Evolutionary conservation across 2,888 invertebrate genomes (phyloP), one percentile per base, ranked within the genome.

Genomic region (Serrognathus titanus): DNA sequence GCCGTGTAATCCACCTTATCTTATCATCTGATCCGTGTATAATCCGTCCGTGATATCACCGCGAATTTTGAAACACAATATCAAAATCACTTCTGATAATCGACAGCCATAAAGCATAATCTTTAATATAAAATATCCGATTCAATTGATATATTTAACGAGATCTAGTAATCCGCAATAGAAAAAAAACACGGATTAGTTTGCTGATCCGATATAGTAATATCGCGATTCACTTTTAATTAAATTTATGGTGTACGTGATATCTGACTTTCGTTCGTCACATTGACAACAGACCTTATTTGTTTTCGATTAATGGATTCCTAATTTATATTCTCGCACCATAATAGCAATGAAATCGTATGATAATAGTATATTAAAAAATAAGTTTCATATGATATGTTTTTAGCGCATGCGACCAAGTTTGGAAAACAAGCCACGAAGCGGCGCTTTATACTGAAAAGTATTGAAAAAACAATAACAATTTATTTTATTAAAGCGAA

Each of bases 1-100:
- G 67, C 71, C 63, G 66, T 45, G 63, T 71, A 69, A 69, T 70
- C 68, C 67, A 41, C 50, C 59, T 72, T 72, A 71, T 72, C 72
- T 71, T 69, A 71, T 72, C 71, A 59, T 51, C 51, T 69, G 69
- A 71, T 69, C 68, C 69, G 48, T 47, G 52, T 39, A 51, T 56
- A 56, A 61, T 51, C 53, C 63, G 48, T 59, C 61, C 65, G 65
- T 63, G 63, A 65, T 65, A 61, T 67, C 66, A 67, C 66, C 65
- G 63, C 63, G 62, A 64, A 64, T 69, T 69, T 68, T 67, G 63
- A 65, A 67, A 60, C 55, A 51, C 51, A 54, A 47, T 49, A 47
- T 58, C 56, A 51, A 54, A 56, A 57, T 56, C 54, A 55, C 55
- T 55, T 55, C 55, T 50, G 55, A 55, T 55, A 55, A 55, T 55